Evolutionary conservation across 2,797 vertebrate genomes (phyloP).

Genomic region (Cossypha niveicapilla): DNA sequence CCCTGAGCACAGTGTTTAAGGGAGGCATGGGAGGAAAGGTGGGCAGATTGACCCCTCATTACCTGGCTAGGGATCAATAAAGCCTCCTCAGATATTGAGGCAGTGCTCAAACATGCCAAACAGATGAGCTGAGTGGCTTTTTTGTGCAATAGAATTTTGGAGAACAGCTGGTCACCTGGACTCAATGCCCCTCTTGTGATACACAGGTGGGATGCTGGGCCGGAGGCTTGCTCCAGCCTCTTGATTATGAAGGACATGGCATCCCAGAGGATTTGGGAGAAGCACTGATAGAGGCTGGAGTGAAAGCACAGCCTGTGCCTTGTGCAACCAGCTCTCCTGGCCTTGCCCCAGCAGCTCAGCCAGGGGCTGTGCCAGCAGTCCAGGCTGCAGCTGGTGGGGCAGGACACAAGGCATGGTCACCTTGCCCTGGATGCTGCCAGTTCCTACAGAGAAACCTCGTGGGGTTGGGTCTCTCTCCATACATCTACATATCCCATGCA

Average conservation of each 20-base stretch:
- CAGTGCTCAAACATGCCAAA: neutral
- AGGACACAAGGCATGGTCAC: neutral
- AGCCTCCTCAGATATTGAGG: neutral
- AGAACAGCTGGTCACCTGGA: neutral
- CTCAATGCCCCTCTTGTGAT: neutral
- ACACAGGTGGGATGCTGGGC: neutral
- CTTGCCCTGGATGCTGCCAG: neutral
- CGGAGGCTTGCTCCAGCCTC: neutral
- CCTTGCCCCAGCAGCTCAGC: neutral
- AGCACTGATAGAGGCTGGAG: neutral
- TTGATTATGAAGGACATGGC: neutral
- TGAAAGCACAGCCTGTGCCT: accelerated
- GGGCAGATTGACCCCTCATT: neutral
- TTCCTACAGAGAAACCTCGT: neutral
- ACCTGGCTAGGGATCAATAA: neutral
- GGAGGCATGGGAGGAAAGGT: neutral
- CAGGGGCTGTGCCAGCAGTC: neutral
- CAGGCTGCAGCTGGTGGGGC: neutral
- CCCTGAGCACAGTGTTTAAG: neutral
- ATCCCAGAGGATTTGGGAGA: neutral
- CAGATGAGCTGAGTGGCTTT: neutral
- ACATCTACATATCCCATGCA: neutral
- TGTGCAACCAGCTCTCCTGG: neutral
- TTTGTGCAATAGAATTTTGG: neutral
- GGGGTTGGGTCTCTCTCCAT: accelerated